These are phyloP conservation scores for Dione juno DNA, from an alignment of 2,888 invertebrate species.

Conservation along the genomic window DNA sequence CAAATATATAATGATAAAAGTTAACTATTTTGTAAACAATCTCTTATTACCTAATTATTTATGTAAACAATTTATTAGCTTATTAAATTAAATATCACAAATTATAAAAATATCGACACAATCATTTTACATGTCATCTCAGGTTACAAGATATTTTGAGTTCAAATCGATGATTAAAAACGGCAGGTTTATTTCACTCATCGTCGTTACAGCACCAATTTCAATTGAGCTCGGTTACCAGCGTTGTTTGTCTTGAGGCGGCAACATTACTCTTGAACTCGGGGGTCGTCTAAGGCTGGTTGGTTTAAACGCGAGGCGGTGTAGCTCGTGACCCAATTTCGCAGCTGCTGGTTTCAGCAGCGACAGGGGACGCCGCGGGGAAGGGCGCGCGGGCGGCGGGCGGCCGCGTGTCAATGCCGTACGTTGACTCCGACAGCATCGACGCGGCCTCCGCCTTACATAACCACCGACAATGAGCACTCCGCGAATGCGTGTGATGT, in stretches of 20 bases:
- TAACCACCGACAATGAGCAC: slow-evolving; percentile 81
- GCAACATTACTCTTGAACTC: slow-evolving; percentile 45
- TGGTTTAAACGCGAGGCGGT: slow-evolving; percentile 67
- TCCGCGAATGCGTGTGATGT: slow-evolving; percentile 74
- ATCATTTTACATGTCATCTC: not conserved
- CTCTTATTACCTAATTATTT: not conserved
- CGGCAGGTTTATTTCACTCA: slow-evolving; percentile 66
- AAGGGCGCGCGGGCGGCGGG: slow-evolving; percentile 58
- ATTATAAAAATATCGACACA: not conserved
- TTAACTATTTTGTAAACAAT: slow-evolving; percentile 1
- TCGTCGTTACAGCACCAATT: slow-evolving; percentile 56
- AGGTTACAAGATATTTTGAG: slow-evolving; percentile 2
- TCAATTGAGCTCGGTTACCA: slow-evolving; percentile 42
- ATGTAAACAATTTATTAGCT: not conserved
- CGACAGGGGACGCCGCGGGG: slow-evolving; percentile 63
- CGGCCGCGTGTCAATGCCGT: slow-evolving; percentile 82
- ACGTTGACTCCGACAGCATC: slow-evolving; percentile 81
- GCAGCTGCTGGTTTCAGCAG: slow-evolving; percentile 83
- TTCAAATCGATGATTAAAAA: slow-evolving; percentile 62
- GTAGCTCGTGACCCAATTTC: slow-evolving; percentile 82
- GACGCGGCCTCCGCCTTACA: slow-evolving; percentile 82
- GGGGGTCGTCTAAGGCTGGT: slow-evolving; percentile 58
- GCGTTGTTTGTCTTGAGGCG: not conserved
- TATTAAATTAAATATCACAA: no score
- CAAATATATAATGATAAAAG: not conserved